Evolutionary conservation across 2,888 invertebrate species (phyloP).

Genomic region (Mesopsocus fuscifrons): DNA sequence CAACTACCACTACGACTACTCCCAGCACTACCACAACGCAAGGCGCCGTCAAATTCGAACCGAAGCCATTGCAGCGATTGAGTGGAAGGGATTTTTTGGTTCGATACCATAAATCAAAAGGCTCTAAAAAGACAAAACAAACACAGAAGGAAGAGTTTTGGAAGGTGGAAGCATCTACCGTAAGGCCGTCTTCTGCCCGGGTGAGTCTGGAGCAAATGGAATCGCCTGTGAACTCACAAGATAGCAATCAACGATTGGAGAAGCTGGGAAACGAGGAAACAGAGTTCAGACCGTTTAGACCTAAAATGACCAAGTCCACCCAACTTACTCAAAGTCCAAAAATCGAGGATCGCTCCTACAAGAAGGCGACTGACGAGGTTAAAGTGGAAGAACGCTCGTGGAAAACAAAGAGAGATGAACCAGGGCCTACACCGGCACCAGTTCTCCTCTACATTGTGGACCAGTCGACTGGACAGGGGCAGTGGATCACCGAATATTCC

Average conservation of each 20-base stretch:
- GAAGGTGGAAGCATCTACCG: not conserved
- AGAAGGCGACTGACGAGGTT: not conserved
- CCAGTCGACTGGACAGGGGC: not conserved
- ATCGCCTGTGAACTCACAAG: no score
- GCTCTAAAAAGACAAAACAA: not conserved
- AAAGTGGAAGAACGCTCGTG: not conserved
- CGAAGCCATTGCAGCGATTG: not conserved
- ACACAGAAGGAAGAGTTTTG: not conserved
- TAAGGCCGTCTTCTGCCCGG: not conserved
- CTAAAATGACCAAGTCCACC: no score
- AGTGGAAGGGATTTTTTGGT: conserved; percentile 1
- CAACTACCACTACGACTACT: not conserved
- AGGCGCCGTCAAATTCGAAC: not conserved
- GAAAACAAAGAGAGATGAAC: not conserved
- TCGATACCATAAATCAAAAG: conserved; percentile 1
- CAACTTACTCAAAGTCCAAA: not conserved
- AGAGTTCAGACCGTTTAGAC: no score
- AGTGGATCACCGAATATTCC: not conserved
- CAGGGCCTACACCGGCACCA: not conserved
- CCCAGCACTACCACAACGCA: not conserved
- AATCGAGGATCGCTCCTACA: not conserved
- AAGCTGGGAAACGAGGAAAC: not conserved
- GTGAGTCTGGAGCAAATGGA: no score
- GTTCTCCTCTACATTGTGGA: conserved; percentile 2
- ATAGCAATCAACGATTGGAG: no score